Evolutionary conservation across 2,797 vertebrate genomes (phyloP), one percentile per base, ranked within the genome.

Genomic region (Oryzias sinensis): DNA sequence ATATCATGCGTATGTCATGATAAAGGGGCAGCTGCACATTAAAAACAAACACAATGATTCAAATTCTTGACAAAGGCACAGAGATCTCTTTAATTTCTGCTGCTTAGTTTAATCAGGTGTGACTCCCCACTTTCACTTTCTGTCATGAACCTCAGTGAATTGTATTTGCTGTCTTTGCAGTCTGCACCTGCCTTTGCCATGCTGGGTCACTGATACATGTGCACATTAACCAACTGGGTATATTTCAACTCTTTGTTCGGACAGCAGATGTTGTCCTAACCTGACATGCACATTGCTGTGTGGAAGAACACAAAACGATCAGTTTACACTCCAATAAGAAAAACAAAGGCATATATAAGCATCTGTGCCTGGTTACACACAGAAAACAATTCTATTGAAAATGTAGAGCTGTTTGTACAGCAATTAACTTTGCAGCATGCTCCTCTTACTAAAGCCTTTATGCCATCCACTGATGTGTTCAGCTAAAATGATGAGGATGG

Each of bases 181-280:
- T 56, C 43, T 44, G 59, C 14, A 76, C 73, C 77, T 76, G 80
- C 29, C 56, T 41, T 53, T 50, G 66, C 68, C 79, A 83, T 69
- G 65, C 72, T 70, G 76, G 43, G 59, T 68, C 63, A 49, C 56
- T 48, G 49, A 82, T 74, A 33, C 40, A 60, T 29, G 65, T 16
- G 5, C 14, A 48, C 59, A 18, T 16, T 6, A 15, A 57, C 43
- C 60, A 43, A 49, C 70, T 49, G 15, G 33, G 56, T 74, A 53
- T 57, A 66, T 69, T 62, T 8, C 43, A 68, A 66, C 74, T 63
- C 73, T 65, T 65, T 70, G 66, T 81, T 68, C 70, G 13, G 54
- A 47, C 59, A 81, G 53, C 85, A 88, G 80, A 82, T 87, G 86
- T 73, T 68, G 58, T 62, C 55, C 68, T 78, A 66, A 80, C 70